Conservation (phyloP, 2,888 invertebrate genomes). For the Agapostemon virescens region DNA sequence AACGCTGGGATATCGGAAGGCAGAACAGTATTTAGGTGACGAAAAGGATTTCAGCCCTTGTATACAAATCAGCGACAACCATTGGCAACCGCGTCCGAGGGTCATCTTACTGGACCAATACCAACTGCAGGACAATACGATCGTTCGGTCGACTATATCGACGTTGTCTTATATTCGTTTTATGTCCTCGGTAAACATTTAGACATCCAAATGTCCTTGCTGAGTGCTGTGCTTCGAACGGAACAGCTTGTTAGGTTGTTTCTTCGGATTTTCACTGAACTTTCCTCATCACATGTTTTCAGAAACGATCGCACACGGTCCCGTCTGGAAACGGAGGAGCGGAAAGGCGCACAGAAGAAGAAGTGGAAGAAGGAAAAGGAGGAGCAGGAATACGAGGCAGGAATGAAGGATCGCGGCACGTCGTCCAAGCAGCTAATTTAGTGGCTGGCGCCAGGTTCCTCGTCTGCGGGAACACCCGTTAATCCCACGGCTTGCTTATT, state of each 20-base stretch:
- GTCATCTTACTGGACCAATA: too few species aligned
- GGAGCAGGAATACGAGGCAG: conserved; percentile 36
- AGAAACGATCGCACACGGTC: conserved; percentile 1
- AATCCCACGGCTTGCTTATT: conserved; percentile 61
- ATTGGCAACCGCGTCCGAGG: too few species aligned
- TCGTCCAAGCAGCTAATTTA: conserved; percentile 65
- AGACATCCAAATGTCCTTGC: too few species aligned
- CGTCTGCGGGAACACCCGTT: conserved; percentile 65
- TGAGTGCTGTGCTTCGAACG: too few species aligned
- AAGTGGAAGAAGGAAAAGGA: conserved; percentile 41
- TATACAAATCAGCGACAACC: too few species aligned
- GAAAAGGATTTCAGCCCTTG: too few species aligned
- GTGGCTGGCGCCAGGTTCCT: conserved; percentile 69
- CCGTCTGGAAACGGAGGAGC: conserved; percentile 26
- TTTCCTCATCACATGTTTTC: not conserved
- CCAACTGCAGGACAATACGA: too few species aligned
- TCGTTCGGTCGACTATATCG: too few species aligned
- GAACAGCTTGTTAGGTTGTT: not conserved
- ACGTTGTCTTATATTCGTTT: too few species aligned
- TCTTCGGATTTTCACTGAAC: not conserved
- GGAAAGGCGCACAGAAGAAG: conserved; percentile 25
- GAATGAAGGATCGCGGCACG: conserved; percentile 52
- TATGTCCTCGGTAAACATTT: too few species aligned
- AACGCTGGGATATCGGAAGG: too few species aligned
- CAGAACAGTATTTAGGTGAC: too few species aligned